Conservation (phyloP, 2,888 invertebrate species). For the Lepetodrilus schrolli region DNA sequence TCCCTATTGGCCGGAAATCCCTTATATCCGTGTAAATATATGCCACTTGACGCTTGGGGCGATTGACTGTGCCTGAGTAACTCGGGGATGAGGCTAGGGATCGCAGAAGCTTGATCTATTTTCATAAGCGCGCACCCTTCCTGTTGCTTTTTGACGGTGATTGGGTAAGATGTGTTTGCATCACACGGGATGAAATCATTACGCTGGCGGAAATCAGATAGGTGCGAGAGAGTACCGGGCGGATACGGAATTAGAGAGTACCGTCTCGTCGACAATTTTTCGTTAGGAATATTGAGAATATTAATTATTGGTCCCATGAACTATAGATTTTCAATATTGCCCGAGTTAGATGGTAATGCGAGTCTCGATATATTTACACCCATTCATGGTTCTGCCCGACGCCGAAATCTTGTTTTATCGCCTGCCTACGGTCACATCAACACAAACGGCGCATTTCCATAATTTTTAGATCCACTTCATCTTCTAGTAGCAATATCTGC, state of each 20-base stretch:
- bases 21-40: background rate
- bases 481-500: background rate
- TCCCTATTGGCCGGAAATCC: background rate
- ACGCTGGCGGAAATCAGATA: conserved; percentile 15
- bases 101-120: background rate
- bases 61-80: background rate
- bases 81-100: background rate
- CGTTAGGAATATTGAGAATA: conserved; percentile 10
- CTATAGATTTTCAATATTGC: conserved; percentile 23
- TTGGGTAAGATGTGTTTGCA: background rate
- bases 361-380: background rate
- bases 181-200: conserved; percentile 25
- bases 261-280: background rate
- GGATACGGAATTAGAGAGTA: background rate
- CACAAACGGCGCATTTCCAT: conserved; percentile 18
- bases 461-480: conserved; percentile 13
- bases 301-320: conserved; percentile 13
- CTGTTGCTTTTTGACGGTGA: background rate
- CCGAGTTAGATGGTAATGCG: background rate
- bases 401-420: background rate
- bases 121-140: background rate
- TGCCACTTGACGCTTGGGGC: background rate
- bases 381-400: background rate
- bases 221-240: background rate
- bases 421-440: conserved; percentile 11